Evolutionary conservation across 1,140 invertebrate genomes (phyloP).

Genomic region (Drosophila ironensis): DNA sequence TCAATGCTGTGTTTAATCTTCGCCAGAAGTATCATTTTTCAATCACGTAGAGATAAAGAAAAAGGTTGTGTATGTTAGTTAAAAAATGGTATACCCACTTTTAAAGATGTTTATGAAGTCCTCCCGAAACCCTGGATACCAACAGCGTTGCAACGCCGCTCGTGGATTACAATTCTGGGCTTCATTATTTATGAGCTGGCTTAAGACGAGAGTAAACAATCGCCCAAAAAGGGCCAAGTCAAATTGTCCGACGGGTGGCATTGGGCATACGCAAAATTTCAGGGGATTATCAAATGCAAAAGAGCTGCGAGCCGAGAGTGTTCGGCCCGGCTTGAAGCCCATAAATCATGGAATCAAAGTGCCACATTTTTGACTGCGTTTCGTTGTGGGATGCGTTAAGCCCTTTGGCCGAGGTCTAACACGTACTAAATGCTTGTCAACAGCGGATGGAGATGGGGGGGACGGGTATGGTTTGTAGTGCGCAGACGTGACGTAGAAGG

Average conservation of each 20-base stretch:
- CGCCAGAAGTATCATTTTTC: constrained; percentile 9
- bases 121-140: not conserved
- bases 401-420: constrained; percentile 47
- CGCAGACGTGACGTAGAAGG: constrained; percentile 36
- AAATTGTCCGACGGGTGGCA: constrained; percentile 45
- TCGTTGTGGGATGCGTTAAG: constrained; percentile 28
- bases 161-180: constrained; percentile 5
- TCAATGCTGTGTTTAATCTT: constrained; percentile 41
- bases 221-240: constrained; percentile 48
- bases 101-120: too few species aligned
- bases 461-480: not conserved
- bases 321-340: constrained; percentile 28
- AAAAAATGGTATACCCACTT: not conserved
- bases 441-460: not conserved
- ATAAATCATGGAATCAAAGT: constrained; percentile 76
- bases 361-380: constrained; percentile 54
- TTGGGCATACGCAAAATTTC: constrained; percentile 64
- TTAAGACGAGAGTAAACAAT: constrained; percentile 19
- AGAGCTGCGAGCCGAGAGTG: constrained; percentile 15
- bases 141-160: constrained; percentile 10
- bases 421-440: constrained; percentile 60
- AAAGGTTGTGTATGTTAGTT: not conserved
- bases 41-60: not conserved
- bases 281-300: constrained; percentile 71
- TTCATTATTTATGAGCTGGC: constrained; percentile 33